Base-by-base conservation (phyloP, 1,140 invertebrate genomes). In the Drosophila arawakana region DNA sequence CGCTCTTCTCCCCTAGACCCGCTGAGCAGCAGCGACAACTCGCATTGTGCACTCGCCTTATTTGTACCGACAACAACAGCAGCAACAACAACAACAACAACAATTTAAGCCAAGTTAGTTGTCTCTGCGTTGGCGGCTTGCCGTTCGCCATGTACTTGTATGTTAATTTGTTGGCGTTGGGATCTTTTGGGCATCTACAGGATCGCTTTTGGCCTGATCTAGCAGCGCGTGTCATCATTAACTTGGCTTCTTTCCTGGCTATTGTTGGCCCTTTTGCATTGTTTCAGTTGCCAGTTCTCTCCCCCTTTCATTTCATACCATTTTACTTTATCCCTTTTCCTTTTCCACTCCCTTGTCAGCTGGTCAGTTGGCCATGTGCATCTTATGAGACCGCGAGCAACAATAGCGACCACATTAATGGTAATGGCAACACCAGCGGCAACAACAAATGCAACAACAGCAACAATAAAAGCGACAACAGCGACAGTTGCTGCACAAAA, bases 221-320 rank as follows among this genome's bases (percentile, higher is more conserved):
- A 85, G 13, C 44, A 60, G 83, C 83, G 83, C 83, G 83, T 88
- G 83, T 88, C 83, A 88, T 89, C 83, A 89, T 88, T 88, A 88
- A 89, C 84, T 69, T 89, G 67, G 70, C 83, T 74, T 70, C 73
- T 60, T 60, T 62, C 15, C 63, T 50, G 76, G 39, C 58, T 47
- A 63, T 69, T 59, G 46, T 78, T 61, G 80, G 81, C 80, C 80
- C 80, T 81, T 81, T 84, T 54, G 74, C 81, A 83, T 83, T 83
- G 80, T 84, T 83, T 63, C 73, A 65, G 69, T 25, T 39, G 21
- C 39, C 65, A 49, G 10, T 52, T 30, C 50, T 57, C 46, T n/a
- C 9, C 25, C 25, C 25, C 25, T 30, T 30, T 30, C 25, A 2
- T 30, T 30, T 30, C 3, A 30, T 30, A 30, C 25, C 4, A 5